Evolutionary conservation across 2,113 vertebrate species (phyloP).

Genomic region (Psammodynastes pulverulentus): DNA sequence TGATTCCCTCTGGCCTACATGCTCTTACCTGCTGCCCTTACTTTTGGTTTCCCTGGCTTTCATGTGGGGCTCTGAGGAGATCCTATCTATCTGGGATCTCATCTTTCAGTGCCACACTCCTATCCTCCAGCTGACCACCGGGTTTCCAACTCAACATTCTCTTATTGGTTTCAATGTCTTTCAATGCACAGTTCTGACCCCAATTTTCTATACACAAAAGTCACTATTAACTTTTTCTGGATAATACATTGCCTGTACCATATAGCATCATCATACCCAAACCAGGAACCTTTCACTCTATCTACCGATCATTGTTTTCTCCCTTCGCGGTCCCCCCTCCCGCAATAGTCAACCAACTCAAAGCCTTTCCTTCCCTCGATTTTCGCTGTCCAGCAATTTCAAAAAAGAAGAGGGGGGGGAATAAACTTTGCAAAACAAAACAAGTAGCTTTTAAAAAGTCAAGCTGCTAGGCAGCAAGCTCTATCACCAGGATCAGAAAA

Average conservation of each 20-base stretch:
- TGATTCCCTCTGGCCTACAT: neutral
- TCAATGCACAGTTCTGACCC: neutral
- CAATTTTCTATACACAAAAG: neutral
- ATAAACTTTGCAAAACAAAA: neutral
- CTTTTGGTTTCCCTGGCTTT: neutral
- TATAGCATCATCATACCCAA: too few species aligned
- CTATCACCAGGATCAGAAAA: neutral
- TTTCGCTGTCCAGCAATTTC: neutral
- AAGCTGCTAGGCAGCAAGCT: neutral
- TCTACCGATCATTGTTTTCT: neutral
- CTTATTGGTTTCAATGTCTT: neutral
- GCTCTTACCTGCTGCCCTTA: neutral
- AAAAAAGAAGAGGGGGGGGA: neutral
- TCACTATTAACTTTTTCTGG: neutral
- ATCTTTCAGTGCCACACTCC: neutral
- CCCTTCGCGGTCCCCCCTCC: too few species aligned
- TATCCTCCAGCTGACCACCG: neutral
- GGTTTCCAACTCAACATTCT: neutral
- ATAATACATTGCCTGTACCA: too few species aligned
- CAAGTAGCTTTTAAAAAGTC: neutral
- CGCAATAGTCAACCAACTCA: neutral
- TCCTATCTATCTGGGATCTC: neutral
- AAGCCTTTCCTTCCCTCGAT: neutral
- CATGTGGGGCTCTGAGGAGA: neutral
- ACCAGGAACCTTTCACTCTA: neutral